A percentile compares a stretch with the other conserved stretches of the same genome.
phyloP scores from a whole-genome alignment of 2,888 invertebrate genomes.

The Noctua pronuba region DNA sequence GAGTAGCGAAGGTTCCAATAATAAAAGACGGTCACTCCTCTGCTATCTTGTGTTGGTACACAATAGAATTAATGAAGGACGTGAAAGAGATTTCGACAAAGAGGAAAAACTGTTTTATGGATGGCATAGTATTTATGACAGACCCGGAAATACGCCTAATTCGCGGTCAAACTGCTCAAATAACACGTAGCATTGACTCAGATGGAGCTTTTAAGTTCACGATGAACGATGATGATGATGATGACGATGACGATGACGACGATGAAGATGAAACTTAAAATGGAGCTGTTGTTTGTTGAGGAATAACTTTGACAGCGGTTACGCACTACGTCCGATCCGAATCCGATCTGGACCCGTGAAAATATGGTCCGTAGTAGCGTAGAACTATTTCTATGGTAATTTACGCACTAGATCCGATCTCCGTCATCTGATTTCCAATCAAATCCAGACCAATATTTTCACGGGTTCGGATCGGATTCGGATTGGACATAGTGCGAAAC shows the following conservation, averaged over 20 bases:
- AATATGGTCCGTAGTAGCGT: too few relatives aligned
- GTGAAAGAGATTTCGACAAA: slow-evolving; percentile 83
- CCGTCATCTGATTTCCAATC: too few relatives aligned
- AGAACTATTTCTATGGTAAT: too few relatives aligned
- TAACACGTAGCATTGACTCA: slow-evolving; percentile 77
- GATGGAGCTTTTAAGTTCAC: slow-evolving; percentile 81
- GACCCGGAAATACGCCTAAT: slow-evolving; percentile 76
- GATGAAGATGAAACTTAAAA: slow-evolving; percentile 36
- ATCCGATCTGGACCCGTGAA: too few relatives aligned
- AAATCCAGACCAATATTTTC: too few relatives aligned
- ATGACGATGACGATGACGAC: slow-evolving; percentile 4
- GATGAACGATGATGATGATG: slow-evolving; percentile 64
- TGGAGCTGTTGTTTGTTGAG: not conserved
- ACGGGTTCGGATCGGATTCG: too few relatives aligned
- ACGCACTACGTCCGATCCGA: too few relatives aligned
- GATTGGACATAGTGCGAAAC: too few relatives aligned
- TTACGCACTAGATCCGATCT: too few relatives aligned
- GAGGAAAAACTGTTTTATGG: slow-evolving; percentile 83
- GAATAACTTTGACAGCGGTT: slow-evolving; percentile 11
- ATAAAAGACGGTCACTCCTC: slow-evolving; percentile 83
- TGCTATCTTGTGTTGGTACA: slow-evolving; percentile 90
- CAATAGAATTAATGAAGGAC: slow-evolving; percentile 84
- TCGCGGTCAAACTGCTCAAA: slow-evolving; percentile 74
- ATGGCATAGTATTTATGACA: slow-evolving; percentile 87
- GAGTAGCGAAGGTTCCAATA: slow-evolving; percentile 75